These are phyloP conservation scores for Rhinophrynus dorsalis DNA, from an alignment of 2,797 vertebrate species.

Conservation along the genomic window DNA sequence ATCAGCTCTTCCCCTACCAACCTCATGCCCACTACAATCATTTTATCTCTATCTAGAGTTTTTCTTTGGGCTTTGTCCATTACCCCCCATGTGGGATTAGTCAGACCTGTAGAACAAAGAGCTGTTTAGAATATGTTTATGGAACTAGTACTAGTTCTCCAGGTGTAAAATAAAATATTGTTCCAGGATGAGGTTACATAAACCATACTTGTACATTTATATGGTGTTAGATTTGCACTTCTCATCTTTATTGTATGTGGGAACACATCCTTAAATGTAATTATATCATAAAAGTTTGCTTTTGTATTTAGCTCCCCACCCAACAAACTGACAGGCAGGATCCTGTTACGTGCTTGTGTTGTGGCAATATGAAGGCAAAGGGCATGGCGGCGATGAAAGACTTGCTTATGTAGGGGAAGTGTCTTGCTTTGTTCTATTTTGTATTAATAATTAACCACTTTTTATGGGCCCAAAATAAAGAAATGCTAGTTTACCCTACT, in stretches of 20 bases:
- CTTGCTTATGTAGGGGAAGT: neutral
- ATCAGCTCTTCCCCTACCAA: too few relatives aligned
- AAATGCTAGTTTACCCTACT: too few relatives aligned
- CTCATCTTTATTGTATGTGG: neutral
- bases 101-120: too few relatives aligned
- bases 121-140: too few relatives aligned
- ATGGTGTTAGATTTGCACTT: neutral
- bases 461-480: too few relatives aligned
- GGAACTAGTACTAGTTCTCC: neutral
- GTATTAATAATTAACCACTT: neutral
- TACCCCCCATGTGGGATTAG: too few relatives aligned
- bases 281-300: neutral
- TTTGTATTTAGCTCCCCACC: too few relatives aligned
- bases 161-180: constrained; percentile 2
- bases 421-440: neutral
- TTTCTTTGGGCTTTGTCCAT: too few relatives aligned
- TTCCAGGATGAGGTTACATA: neutral
- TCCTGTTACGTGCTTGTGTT: neutral
- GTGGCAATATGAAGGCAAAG: neutral
- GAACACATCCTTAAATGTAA: neutral
- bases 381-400: neutral
- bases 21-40: too few relatives aligned
- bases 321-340: too few relatives aligned
- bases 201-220: neutral
- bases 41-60: too few relatives aligned